Conservation (phyloP, 2,113 vertebrate species). For the Nothobranchius furzeri region DNA sequence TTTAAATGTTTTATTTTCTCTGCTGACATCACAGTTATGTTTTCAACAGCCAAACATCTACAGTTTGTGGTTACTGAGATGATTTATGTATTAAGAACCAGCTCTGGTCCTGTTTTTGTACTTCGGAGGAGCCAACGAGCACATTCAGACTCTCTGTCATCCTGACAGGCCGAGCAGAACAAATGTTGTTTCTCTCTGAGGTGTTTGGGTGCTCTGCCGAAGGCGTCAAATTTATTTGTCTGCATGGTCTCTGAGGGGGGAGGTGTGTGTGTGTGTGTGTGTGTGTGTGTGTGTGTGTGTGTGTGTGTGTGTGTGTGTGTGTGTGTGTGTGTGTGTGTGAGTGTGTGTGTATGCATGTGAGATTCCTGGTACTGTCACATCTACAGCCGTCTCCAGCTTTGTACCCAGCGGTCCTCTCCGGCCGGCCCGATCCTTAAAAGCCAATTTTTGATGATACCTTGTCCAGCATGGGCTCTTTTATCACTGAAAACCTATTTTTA, state of each 20-base stretch:
- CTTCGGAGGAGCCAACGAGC: slow-evolving; percentile 1
- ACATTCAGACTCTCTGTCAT: slow-evolving; percentile 15
- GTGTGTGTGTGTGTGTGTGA: slow-evolving; percentile 9
- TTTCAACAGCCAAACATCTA: accelerated
- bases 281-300: slow-evolving; percentile 14
- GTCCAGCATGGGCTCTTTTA: no score
- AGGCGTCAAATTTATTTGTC: slow-evolving; percentile 34
- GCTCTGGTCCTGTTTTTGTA: slow-evolving; percentile 1
- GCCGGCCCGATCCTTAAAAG: not conserved
- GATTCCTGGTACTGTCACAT: not conserved
- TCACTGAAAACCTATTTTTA: no score
- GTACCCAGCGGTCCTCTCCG: not conserved
- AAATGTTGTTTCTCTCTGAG: slow-evolving; percentile 20
- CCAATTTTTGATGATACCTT: not conserved
- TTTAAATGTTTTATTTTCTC: no score
- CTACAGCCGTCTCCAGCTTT: not conserved
- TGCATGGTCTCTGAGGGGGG: not conserved
- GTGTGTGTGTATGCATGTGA: slow-evolving; percentile 6
- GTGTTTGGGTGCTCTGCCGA: slow-evolving; percentile 16
- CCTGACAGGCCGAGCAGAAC: slow-evolving; percentile 24
- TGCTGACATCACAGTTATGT: not conserved
- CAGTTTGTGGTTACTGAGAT: not conserved
- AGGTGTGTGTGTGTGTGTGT: slow-evolving; percentile 10
- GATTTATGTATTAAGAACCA: slow-evolving; percentile 8
- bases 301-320: slow-evolving; percentile 10